Conservation (phyloP, 2,888 invertebrate genomes). For the Sericinus montela region DNA sequence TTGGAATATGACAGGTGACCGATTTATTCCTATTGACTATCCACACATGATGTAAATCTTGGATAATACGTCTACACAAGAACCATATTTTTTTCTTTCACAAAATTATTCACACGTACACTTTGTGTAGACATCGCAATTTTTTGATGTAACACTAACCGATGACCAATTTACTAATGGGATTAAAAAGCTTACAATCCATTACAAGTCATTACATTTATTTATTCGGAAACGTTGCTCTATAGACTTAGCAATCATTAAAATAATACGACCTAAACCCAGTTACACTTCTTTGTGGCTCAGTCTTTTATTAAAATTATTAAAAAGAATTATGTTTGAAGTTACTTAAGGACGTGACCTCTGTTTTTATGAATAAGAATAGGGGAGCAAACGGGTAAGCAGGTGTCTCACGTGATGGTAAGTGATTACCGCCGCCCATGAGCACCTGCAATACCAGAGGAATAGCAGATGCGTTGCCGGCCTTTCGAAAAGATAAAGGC, state of each 20-base stretch:
- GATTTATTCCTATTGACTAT: conserved; percentile 22
- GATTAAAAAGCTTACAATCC: not conserved
- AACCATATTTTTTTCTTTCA: conserved; percentile 11
- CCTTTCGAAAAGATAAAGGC: too few species aligned
- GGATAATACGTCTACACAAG: conserved; percentile 18
- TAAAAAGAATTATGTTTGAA: too few species aligned
- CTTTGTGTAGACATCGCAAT: conserved; percentile 18
- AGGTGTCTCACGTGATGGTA: too few species aligned
- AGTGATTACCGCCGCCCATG: too few species aligned
- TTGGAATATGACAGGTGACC: conserved; percentile 21
- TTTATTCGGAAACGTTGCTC: not conserved
- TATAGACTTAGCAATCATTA: not conserved
- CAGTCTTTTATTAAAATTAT: too few species aligned
- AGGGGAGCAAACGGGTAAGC: too few species aligned
- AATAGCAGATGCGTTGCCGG: too few species aligned
- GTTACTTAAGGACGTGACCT: too few species aligned
- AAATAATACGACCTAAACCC: not conserved
- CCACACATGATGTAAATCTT: conserved; percentile 21
- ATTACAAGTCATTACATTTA: not conserved
- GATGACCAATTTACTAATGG: not conserved
- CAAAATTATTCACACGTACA: conserved; percentile 20
- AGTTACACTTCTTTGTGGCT: too few species aligned
- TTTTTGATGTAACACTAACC: not conserved
- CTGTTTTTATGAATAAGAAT: too few species aligned
- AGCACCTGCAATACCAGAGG: too few species aligned